phyloP scores from a whole-genome alignment of 2,888 invertebrate genomes.

The Meiosimyza decipiens region DNA sequence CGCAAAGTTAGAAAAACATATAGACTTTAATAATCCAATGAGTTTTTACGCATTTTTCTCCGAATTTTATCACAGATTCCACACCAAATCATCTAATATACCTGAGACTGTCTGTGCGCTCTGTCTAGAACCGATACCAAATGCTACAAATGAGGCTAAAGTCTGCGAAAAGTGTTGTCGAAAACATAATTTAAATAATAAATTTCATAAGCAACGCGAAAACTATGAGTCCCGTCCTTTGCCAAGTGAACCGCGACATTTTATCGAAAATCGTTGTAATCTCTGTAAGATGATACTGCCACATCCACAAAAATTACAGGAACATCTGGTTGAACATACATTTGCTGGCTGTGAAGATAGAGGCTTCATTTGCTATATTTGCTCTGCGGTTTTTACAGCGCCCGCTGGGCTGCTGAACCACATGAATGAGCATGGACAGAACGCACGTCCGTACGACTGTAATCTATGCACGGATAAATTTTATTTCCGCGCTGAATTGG shows the following conservation, averaged over 20 bases:
- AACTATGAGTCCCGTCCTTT: slow-evolving; percentile 34
- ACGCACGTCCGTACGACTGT: slow-evolving; percentile 88
- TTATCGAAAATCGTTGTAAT: slow-evolving; percentile 72
- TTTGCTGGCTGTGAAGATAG: slow-evolving; percentile 84
- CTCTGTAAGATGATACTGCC: slow-evolving; percentile 83
- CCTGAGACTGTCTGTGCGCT: slow-evolving; percentile 71
- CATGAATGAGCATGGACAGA: slow-evolving; percentile 85
- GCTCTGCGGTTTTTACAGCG: slow-evolving; percentile 87
- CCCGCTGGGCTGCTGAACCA: slow-evolving; percentile 85
- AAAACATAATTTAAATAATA: slow-evolving; percentile 63
- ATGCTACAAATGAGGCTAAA: slow-evolving; percentile 65
- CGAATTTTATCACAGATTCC: slow-evolving; percentile 57
- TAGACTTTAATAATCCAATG: neutral
- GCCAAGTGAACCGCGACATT: slow-evolving; percentile 44
- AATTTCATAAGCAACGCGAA: slow-evolving; percentile 48
- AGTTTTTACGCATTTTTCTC: slow-evolving; percentile 12
- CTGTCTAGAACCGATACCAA: slow-evolving; percentile 68
- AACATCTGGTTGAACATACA: slow-evolving; percentile 92
- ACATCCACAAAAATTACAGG: slow-evolving; percentile 84
- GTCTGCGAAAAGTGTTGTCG: slow-evolving; percentile 83
- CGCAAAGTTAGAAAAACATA: no score
- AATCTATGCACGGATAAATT: slow-evolving; percentile 84
- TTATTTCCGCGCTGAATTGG: slow-evolving; percentile 90
- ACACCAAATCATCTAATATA: slow-evolving; percentile 62
- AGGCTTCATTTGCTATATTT: slow-evolving; percentile 87